phyloP scores from a whole-genome alignment of 1,140 invertebrate species.

The Bacillus rossius region DNA sequence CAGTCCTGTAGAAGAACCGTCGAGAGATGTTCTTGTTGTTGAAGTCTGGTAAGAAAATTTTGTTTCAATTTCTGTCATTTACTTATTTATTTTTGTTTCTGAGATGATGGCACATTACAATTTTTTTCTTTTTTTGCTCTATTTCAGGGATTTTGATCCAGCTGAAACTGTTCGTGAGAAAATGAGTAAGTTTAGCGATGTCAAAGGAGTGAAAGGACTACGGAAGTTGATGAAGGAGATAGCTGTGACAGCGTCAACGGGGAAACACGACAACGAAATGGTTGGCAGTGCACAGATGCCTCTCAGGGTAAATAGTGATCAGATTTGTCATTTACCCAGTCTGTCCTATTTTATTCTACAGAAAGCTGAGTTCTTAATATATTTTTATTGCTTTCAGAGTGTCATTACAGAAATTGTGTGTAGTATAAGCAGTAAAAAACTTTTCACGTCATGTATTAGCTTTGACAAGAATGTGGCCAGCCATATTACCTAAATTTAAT shows the following conservation, averaged over 20 bases:
- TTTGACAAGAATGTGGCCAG: too few relatives aligned
- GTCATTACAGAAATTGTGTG: too few relatives aligned
- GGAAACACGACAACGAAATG: constrained; percentile 92
- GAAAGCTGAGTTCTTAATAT: too few relatives aligned
- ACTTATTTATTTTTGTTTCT: not conserved
- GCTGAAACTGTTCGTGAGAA: constrained; percentile 83
- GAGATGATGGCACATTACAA: not conserved
- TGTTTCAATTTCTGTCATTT: not conserved
- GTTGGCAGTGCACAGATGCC: constrained; percentile 82
- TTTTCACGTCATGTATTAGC: too few relatives aligned
- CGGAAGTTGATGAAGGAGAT: constrained; percentile 92
- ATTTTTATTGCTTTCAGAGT: too few relatives aligned
- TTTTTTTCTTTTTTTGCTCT: not conserved
- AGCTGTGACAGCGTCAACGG: constrained; percentile 87
- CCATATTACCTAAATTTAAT: too few relatives aligned
- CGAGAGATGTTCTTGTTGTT: constrained; percentile 50
- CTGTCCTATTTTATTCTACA: too few relatives aligned
- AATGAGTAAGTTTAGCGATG: constrained; percentile 75
- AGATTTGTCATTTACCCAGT: constrained; percentile 16
- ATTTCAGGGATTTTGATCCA: constrained; percentile 75
- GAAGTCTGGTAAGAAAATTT: constrained; percentile 52
- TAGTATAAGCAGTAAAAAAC: too few relatives aligned
- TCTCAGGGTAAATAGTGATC: constrained; percentile 79
- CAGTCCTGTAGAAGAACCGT: constrained; percentile 42
- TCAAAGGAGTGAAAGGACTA: constrained; percentile 77